Conservation (phyloP, 2,888 invertebrate genomes). For the Nomada ferruginata region DNA sequence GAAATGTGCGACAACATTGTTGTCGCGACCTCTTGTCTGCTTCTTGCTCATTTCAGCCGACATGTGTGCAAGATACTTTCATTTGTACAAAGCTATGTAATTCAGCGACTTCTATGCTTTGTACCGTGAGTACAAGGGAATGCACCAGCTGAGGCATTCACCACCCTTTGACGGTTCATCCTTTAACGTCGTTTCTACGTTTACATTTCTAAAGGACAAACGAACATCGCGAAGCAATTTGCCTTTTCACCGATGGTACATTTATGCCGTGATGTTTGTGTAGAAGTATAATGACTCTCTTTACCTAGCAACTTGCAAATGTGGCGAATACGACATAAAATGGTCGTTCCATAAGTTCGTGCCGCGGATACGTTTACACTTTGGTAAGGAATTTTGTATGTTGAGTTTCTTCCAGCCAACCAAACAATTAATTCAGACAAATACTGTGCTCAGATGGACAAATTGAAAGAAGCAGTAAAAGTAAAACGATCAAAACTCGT, state of each 20-base stretch:
- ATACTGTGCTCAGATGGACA: no score
- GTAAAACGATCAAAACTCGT: no score
- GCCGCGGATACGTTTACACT: no score
- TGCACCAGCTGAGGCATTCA: conserved; percentile 31
- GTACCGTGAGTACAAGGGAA: conserved; percentile 42
- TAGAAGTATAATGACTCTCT: not conserved
- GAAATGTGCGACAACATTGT: not conserved
- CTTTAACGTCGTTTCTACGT: conserved; percentile 58
- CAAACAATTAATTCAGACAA: no score
- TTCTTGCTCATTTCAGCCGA: conserved; percentile 27
- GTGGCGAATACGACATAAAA: no score
- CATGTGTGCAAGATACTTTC: conserved; percentile 31
- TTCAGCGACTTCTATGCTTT: conserved; percentile 50
- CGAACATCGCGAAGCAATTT: conserved; percentile 53
- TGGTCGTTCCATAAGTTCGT: no score
- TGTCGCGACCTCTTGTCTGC: not conserved
- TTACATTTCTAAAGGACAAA: conserved; percentile 47
- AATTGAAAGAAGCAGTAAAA: no score
- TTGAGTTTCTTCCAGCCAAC: no score
- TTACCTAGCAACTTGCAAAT: not conserved
- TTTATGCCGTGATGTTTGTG: conserved; percentile 8
- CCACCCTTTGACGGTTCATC: conserved; percentile 49
- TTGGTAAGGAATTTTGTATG: no score
- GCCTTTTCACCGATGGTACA: conserved; percentile 44
- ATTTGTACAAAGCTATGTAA: conserved; percentile 47